Percentiles rank a stretch among this genome's conserved stretches.
Conservation (phyloP, 2,888 invertebrate genomes). For the Vandiemenella viatica region DNA sequence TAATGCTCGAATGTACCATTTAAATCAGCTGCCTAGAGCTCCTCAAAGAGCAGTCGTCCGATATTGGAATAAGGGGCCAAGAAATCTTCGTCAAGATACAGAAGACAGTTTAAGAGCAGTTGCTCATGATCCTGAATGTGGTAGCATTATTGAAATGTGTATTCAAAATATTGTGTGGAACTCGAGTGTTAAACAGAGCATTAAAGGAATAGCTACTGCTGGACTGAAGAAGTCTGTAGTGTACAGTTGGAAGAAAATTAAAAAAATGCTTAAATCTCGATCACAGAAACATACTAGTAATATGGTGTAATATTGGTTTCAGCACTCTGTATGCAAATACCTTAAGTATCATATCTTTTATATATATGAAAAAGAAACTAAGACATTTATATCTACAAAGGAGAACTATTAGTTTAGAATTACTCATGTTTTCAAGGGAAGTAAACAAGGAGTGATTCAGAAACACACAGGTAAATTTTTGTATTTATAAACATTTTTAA, state of each 20-base stretch:
- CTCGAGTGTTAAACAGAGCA: slow-evolving; percentile 76
- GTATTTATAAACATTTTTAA: too few species aligned
- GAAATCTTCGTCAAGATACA: slow-evolving; percentile 46
- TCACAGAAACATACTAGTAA: too few species aligned
- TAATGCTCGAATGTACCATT: slow-evolving; percentile 57
- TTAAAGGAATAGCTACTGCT: slow-evolving; percentile 81
- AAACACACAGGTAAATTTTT: too few species aligned
- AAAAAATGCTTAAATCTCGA: slow-evolving; percentile 57
- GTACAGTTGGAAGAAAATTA: slow-evolving; percentile 69
- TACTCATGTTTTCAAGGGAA: too few species aligned
- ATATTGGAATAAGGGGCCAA: slow-evolving; percentile 38
- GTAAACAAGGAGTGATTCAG: too few species aligned
- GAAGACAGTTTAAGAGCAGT: slow-evolving; percentile 68
- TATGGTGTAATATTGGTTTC: too few species aligned
- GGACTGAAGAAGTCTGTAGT: slow-evolving; percentile 63
- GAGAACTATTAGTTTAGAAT: too few species aligned
- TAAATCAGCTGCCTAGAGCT: slow-evolving; percentile 67
- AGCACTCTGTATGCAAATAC: too few species aligned
- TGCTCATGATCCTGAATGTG: slow-evolving; percentile 61
- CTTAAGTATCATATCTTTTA: too few species aligned
- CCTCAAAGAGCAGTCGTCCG: slow-evolving; percentile 53
- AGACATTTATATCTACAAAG: too few species aligned
- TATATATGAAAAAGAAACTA: too few species aligned
- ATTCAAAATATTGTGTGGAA: slow-evolving; percentile 68
- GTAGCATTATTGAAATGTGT: slow-evolving; percentile 43